Evolutionary conservation across 2,797 vertebrate species (phyloP), one percentile per base, ranked within the genome.

Genomic region (Sebastes hubbsi): DNA sequence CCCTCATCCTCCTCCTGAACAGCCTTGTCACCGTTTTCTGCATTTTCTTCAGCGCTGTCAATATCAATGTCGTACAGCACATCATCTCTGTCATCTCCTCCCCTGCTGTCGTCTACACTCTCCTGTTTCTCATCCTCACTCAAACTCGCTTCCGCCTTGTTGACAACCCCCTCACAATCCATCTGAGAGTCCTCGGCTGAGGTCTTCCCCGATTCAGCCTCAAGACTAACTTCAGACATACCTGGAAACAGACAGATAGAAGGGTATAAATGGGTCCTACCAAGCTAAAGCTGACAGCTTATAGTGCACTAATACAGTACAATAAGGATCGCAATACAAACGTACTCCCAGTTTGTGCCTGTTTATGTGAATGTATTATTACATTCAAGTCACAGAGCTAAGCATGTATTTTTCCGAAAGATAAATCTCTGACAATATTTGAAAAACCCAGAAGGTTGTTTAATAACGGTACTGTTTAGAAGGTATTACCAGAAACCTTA

Each of bases 201-300:
- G 87, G 81, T 89, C 85, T 78, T 89, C 81, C 81, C 88, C 78
- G 86, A 87, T 65, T 93, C 92, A 72, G 91, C 89, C 87, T 95
- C 93, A 93, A 95, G 89, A 94, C 95, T 96, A 96, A 93, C 88
- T 90, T 96, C 94, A 93, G 96, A 96, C 96, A 97, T 96, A 91
- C 95, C 96, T 96, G 94, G 83, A 96, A 96, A 89, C 88, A 96
- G 85, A 96, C 85, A 95, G 81, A 95, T 46, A 92, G 29, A 81
- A 78, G 46, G 58, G 74, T 55, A 74, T 94, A 87, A 94, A 92
- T 72, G 58, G 10, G 78, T 86, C 86, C 87, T 30, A 52, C 4
- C 3, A 56, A 65, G 38, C 34, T 27, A 29, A 36, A 38, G 13
- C 27, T 10, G 24, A 60, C 54, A 55, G 18, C 42, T 71, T 24